phyloP scores from a whole-genome alignment of 2,888 invertebrate species.

The Acrobasis suavella region DNA sequence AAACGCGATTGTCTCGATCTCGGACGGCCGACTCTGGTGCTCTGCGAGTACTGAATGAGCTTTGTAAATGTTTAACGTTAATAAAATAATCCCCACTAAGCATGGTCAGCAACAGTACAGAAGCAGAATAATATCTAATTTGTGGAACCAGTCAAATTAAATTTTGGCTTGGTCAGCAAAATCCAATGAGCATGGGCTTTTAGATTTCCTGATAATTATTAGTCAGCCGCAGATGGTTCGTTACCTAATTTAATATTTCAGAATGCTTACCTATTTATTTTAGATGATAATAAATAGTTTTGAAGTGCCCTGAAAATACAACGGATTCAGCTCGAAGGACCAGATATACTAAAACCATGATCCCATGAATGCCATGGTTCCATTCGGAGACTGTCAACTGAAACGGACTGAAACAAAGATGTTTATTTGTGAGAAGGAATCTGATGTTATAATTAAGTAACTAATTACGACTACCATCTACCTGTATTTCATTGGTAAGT shows the following conservation, averaged over 20 bases:
- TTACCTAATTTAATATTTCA: background rate
- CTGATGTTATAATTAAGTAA: too few species aligned
- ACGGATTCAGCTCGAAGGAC: too few species aligned
- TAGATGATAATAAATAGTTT: background rate
- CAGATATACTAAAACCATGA: too few species aligned
- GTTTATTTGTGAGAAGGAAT: too few species aligned
- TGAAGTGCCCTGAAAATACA: too few species aligned
- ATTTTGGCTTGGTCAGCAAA: background rate
- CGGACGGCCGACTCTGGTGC: slow-evolving; percentile 6
- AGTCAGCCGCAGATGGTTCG: background rate
- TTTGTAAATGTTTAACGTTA: slow-evolving; percentile 5
- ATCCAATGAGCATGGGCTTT: background rate
- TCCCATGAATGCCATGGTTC: too few species aligned
- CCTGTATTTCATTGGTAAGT: too few species aligned
- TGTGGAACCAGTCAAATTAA: background rate
- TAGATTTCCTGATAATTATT: slow-evolving; percentile 6
- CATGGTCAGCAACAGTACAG: background rate
- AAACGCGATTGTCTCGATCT: slow-evolving; percentile 5
- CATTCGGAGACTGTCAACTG: too few species aligned
- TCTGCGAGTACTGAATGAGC: slow-evolving; percentile 7
- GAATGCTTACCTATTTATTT: background rate
- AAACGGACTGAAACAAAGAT: too few species aligned
- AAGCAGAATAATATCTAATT: too few species aligned
- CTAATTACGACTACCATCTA: too few species aligned
- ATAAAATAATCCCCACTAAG: slow-evolving; percentile 8